Conservation (phyloP, 2,113 vertebrate genomes). For the Cebus imitator region DNA sequence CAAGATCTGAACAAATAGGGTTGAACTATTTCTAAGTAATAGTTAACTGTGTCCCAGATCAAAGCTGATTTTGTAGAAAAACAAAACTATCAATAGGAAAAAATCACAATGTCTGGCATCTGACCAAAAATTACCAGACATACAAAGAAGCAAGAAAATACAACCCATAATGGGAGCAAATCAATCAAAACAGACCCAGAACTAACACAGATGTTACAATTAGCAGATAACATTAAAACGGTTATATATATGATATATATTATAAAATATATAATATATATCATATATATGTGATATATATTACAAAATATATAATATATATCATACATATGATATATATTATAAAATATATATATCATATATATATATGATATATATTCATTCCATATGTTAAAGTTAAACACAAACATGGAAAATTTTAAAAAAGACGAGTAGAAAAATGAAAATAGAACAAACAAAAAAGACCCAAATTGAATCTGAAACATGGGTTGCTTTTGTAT, state of each 20-base stretch:
- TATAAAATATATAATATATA: too few relatives aligned
- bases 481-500: neutral
- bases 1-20: neutral
- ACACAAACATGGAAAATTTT: neutral
- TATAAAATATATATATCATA: too few relatives aligned
- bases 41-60: neutral
- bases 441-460: neutral
- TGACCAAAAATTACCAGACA: constrained; percentile 19
- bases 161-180: neutral
- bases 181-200: neutral
- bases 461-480: neutral
- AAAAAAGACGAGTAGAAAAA: too few relatives aligned
- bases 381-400: neutral
- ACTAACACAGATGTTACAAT: neutral
- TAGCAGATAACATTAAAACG: neutral
- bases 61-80: constrained; percentile 8
- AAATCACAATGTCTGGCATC: neutral
- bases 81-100: neutral
- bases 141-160: neutral
- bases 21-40: neutral
- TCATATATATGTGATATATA: neutral
- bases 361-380: neutral
- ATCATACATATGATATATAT: neutral
- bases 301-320: too few relatives aligned
- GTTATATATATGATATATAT: neutral